Evolutionary conservation across 2,113 vertebrate genomes (phyloP), one percentile per base, ranked within the genome.

Genomic region (Python bivittatus): DNA sequence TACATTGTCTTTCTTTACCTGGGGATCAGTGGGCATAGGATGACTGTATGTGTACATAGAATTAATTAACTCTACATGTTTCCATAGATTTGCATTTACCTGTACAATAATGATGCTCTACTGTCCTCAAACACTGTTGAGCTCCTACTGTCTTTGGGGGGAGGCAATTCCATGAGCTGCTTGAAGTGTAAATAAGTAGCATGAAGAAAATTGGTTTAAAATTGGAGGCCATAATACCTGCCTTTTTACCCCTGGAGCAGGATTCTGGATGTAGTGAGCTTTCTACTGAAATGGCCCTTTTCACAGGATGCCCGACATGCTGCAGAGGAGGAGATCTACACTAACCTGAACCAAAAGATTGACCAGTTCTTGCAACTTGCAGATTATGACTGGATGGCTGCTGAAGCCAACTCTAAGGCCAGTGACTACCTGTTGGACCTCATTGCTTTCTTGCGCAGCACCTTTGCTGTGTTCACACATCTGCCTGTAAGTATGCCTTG

Each of bases 361-460:
- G 99, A 99, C 94, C 99, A 99, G 97, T 99, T 99, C 96, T 96
- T 99, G 95, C 99, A 99, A 97, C 98, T 99, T 96, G 99, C 99
- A 0, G 99, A 99, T 92, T 99, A 99, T 0, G 98, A 99, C 96
- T 99, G 99, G 99, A 98, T 97, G 98, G 97, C 98, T 0, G 94
- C 94, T 44, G 99, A 98, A 29, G 97, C 97, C 0, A 97, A 97
- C 72, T 96, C 96, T 86, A 94, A 97, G 88, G 97, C 99, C 92
- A 99, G 99, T 0, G 99, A 99, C 94, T 99, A 99, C 96, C 97
- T 99, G 91, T 93, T 98, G 0, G 99, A 99, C 93, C 98, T 99
- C 93, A 98, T 99, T 10, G 98, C 98, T 87, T 99, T 99, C 88
- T 98, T 99, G 2, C 98, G 98, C 83, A 99, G 98, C 98, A 99